A percentile compares a stretch with the other conserved stretches of the same genome.
Conservation (phyloP, 2,888 invertebrate species). For the Nephrotoma guestfalica region DNA sequence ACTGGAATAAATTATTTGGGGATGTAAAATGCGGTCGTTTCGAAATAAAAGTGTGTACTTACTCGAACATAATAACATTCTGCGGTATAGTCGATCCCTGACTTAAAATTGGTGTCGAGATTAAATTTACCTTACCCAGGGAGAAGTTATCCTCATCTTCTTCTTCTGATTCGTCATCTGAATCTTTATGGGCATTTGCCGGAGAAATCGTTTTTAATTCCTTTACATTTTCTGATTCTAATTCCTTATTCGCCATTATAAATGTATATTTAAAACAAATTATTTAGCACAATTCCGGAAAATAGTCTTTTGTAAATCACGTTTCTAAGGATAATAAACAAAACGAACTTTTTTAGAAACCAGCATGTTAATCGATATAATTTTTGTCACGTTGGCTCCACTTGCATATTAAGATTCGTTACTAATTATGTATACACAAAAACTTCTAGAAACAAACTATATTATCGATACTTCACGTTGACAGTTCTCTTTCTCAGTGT, state of each 20-base stretch:
- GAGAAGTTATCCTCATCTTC: background rate
- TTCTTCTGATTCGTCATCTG: background rate
- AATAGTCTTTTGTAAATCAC: background rate
- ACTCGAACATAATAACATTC: slow-evolving; percentile 9
- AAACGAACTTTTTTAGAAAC: background rate
- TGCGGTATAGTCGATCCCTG: slow-evolving; percentile 2
- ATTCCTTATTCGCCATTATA: background rate
- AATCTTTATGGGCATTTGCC: too few relatives aligned
- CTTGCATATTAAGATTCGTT: background rate
- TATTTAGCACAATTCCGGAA: background rate
- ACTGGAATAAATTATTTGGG: slow-evolving; percentile 31
- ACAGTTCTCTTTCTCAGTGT: background rate
- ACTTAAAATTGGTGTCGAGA: background rate
- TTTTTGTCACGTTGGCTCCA: background rate
- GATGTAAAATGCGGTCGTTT: too few relatives aligned
- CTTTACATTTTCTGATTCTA: background rate
- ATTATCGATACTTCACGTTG: background rate
- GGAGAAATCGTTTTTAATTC: background rate
- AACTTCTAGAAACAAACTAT: background rate
- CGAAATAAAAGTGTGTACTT: slow-evolving; percentile 38
- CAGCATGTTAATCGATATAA: background rate
- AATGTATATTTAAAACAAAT: background rate
- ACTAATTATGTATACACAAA: background rate
- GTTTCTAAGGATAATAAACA: background rate
- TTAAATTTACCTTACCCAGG: background rate